Base-by-base conservation (phyloP, 92 coral and sea anemone species). In the Metridium senile region DNA sequence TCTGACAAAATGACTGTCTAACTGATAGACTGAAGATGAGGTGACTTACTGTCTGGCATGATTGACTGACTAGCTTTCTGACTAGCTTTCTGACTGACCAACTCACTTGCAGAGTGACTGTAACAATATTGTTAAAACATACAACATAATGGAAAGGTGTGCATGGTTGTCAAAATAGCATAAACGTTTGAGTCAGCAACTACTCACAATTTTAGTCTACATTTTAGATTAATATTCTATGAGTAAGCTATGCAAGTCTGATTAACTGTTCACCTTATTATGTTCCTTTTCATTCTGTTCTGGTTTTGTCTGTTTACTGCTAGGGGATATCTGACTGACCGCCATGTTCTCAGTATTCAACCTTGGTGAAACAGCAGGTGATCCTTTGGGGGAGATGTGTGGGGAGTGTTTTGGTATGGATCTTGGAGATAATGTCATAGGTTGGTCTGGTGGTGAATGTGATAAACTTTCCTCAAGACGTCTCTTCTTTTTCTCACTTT, bases 351-450 rank as follows among this genome's bases (percentile, higher is more conserved):
- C 62, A 11, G 77, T 9, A 32, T 74, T 74, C 11, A 43, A 62
- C 13, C 56, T 27, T 28, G 88, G 84, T 33, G 88, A 82, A 10
- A 83, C 33, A n/a, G 27, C 35, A 22, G 80, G 68, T 35, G 68
- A 27, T 30, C 59, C 84, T 26, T 68, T 64, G 23, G 89, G 85
- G 51, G 89, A 85, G 71, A 47, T 72, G 65, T 68, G 77, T 19
- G 90, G 87, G 21, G 87, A 86, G 35, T 43, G 33, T 57, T 62
- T 80, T 61, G 81, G 74, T 0, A 70, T 46, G 16, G 29, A 29
- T 71, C 39, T 86, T 10, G 71, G 77, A 3, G 81, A 58, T 31
- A 72, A 31, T 28, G 20, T 1, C 3, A n/a, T 4, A 7, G 26
- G 19, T 67, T 77, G 74, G 57, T 56, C 82, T 20, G 66, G 33